Conservation (phyloP, 2,888 invertebrate species). For the Tortrix viridana region DNA sequence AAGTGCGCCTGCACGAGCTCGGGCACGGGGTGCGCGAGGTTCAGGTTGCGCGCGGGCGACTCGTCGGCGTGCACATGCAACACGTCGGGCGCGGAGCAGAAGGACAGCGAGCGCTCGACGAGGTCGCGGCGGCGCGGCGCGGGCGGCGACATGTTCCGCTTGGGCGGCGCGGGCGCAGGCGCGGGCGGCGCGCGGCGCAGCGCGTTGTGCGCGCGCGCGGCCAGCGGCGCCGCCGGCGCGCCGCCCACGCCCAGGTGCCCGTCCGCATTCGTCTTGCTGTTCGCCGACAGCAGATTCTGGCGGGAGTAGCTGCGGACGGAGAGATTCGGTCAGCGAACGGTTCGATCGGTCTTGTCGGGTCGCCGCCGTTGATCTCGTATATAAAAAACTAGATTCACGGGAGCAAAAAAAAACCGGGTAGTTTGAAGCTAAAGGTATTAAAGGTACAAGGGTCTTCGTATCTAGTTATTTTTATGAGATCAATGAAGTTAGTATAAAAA, state of each 20-base stretch:
- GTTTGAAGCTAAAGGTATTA: too few species aligned
- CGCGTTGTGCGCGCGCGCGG: constrained; percentile 84
- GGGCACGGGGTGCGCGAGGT: constrained; percentile 1
- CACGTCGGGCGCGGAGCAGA: constrained; percentile 84
- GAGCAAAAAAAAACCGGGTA: too few species aligned
- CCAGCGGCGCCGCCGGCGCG: constrained; percentile 72
- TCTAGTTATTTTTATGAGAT: too few species aligned
- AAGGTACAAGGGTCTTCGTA: too few species aligned
- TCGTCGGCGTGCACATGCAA: constrained; percentile 81
- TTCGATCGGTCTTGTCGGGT: too few species aligned
- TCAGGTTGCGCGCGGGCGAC: constrained; percentile 39
- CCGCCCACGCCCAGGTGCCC: constrained; percentile 69
- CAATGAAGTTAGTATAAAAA: too few species aligned
- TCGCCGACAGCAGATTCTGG: constrained; percentile 92
- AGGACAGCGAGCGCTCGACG: constrained; percentile 72
- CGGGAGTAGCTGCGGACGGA: constrained; percentile 89
- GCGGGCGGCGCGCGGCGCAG: constrained; percentile 69
- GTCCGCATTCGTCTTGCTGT: constrained; percentile 89
- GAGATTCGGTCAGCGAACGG: too few species aligned
- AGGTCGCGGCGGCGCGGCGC: constrained; percentile 65
- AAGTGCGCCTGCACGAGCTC: constrained; percentile 53
- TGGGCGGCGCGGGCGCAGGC: constrained; percentile 58
- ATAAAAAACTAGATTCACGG: too few species aligned
- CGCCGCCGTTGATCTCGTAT: too few species aligned
- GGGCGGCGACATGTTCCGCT: constrained; percentile 63